phyloP scores from a whole-genome alignment of 2,113 vertebrate species.

The Mystacornis crossleyi region DNA sequence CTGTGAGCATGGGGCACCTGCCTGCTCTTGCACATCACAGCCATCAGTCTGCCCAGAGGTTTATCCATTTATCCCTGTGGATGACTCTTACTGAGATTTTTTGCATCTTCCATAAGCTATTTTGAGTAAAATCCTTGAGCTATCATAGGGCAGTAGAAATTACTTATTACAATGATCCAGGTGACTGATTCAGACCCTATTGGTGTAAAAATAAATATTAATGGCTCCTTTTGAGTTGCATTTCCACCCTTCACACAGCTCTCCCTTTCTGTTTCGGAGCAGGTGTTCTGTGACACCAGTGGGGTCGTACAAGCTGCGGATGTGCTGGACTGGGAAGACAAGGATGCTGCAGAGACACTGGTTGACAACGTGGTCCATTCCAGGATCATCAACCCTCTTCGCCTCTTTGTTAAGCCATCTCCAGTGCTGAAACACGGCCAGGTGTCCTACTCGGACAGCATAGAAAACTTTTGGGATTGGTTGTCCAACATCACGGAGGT shows the following conservation, averaged over 20 bases:
- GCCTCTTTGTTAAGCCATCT: conserved; percentile 90
- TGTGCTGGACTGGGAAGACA: conserved; percentile 88
- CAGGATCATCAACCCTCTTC: conserved; percentile 88
- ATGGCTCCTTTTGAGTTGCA: not conserved
- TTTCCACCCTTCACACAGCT: not conserved
- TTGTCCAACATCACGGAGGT: conserved; percentile 94
- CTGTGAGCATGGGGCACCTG: not conserved
- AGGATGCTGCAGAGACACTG: conserved; percentile 79
- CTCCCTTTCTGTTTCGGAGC: conserved; percentile 45
- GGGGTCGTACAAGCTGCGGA: conserved; percentile 74
- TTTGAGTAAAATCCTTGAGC: not conserved
- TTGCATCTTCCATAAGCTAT: not conserved
- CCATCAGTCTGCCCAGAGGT: not conserved
- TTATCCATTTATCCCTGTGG: not conserved
- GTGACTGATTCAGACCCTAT: not conserved
- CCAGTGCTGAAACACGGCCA: conserved; percentile 85
- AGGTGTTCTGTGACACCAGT: conserved; percentile 86
- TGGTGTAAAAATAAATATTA: not conserved
- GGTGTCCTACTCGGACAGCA: conserved; percentile 87
- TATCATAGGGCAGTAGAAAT: not conserved
- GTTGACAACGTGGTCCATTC: conserved; percentile 84
- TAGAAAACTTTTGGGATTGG: conserved; percentile 97
- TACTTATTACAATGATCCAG: not conserved
- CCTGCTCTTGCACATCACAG: not conserved
- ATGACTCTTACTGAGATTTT: not conserved